A percentile compares a stretch with the other conserved stretches of the same genome.
Evolutionary conservation across 2,113 vertebrate genomes (phyloP).

Genomic region (Poicephalus meyeri): DNA sequence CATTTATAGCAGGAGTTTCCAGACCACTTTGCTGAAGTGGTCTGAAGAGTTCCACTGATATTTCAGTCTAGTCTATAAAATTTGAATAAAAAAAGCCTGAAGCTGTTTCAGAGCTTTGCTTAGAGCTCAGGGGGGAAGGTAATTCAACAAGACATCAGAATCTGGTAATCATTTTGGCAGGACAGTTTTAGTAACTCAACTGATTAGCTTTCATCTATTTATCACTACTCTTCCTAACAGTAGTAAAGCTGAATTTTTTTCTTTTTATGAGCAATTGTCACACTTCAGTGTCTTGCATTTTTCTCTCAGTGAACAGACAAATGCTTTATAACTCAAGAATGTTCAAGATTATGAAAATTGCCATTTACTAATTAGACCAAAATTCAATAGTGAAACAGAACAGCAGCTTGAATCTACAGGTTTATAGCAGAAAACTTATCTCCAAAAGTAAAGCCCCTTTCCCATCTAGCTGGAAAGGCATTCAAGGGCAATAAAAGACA

Average conservation of each 20-base stretch:
- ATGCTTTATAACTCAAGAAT: not conserved
- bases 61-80: not conserved
- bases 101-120: not conserved
- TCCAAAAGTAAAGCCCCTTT: not conserved
- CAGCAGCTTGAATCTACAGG: not conserved
- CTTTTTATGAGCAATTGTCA: not conserved
- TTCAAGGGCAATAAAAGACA: not conserved
- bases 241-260: not conserved
- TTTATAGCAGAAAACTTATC: not conserved
- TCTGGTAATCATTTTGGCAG: not conserved
- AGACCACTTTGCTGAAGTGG: not conserved
- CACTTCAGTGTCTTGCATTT: not conserved
- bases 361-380: not conserved
- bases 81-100: not conserved
- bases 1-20: not conserved
- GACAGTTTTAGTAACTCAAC: not conserved
- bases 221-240: not conserved
- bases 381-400: not conserved
- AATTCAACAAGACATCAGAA: not conserved
- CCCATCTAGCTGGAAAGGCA: not conserved
- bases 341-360: not conserved
- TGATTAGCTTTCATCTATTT: not conserved
- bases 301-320: not conserved
- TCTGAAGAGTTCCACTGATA: not conserved
- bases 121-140: not conserved